These are phyloP conservation scores for Physeter macrocephalus DNA, from an alignment of 2,113 vertebrate genomes.

Conservation along the genomic window DNA sequence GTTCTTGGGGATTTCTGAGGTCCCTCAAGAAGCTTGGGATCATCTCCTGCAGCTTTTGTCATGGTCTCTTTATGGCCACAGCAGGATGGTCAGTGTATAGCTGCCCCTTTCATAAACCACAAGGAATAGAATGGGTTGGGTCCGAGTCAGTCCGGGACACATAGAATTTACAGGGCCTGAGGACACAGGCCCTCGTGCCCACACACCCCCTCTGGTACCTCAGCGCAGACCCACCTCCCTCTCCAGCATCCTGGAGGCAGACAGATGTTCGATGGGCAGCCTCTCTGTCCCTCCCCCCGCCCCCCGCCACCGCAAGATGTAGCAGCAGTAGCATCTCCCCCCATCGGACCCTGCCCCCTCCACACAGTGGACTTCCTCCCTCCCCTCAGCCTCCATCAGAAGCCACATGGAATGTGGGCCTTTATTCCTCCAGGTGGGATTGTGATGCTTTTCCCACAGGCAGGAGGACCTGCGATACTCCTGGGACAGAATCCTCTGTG, in stretches of 20 bases:
- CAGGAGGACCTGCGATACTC: background rate
- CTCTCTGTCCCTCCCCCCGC: background rate
- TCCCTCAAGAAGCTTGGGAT: background rate
- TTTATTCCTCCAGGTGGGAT: background rate
- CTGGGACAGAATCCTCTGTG: background rate
- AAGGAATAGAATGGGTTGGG: background rate
- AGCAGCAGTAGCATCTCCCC: background rate
- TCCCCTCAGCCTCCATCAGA: background rate
- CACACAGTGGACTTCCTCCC: background rate
- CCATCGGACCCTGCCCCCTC: background rate
- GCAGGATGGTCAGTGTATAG: background rate
- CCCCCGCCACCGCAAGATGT: too few relatives aligned
- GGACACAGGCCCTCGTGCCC: background rate
- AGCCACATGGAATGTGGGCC: background rate
- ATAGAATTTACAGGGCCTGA: background rate
- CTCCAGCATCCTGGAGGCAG: background rate
- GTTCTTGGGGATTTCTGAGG: background rate
- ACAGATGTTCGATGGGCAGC: background rate
- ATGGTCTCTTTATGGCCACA: background rate
- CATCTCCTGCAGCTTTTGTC: background rate
- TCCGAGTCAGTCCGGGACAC: background rate
- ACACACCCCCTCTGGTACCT: background rate
- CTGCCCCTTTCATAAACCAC: background rate
- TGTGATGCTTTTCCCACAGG: too few relatives aligned
- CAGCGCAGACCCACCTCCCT: background rate